phyloP scores from a whole-genome alignment of 2,888 invertebrate genomes.

The Drosophila rellima region DNA sequence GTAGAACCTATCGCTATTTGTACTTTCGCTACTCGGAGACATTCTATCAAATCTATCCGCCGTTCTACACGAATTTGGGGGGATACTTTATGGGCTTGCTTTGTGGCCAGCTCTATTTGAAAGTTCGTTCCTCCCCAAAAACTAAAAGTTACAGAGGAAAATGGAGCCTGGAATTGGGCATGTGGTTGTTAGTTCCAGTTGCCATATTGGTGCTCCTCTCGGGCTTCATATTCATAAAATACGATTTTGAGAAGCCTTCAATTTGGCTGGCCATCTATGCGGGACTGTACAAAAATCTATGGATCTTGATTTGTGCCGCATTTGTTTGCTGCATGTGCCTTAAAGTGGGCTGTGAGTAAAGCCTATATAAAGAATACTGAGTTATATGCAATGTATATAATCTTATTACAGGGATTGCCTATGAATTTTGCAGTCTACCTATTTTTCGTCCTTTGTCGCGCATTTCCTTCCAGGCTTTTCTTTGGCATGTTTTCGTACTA shows the following conservation, averaged over 20 bases:
- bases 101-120: slow-evolving; percentile 71
- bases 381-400: too few species aligned
- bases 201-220: slow-evolving; percentile 63
- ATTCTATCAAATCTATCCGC: slow-evolving; percentile 77
- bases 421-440: slow-evolving; percentile 65
- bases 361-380: rapidly evolving
- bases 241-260: slow-evolving; percentile 80
- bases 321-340: slow-evolving; percentile 76
- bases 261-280: slow-evolving; percentile 85
- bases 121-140: slow-evolving; percentile 29
- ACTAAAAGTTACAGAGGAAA: slow-evolving; percentile 34
- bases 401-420: slow-evolving; percentile 66
- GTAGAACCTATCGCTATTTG: slow-evolving; percentile 81
- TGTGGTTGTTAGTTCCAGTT: slow-evolving; percentile 64
- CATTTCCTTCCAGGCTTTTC: slow-evolving; percentile 81
- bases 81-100: slow-evolving; percentile 82
- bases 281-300: slow-evolving; percentile 84
- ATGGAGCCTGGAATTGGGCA: slow-evolving; percentile 56
- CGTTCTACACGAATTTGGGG: slow-evolving; percentile 83
- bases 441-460: slow-evolving; percentile 76
- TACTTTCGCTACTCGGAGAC: slow-evolving; percentile 75
- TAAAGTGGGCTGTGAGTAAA: slow-evolving; percentile 82
- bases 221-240: slow-evolving; percentile 78
- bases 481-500: slow-evolving; percentile 80
- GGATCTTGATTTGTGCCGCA: slow-evolving; percentile 81